Evolutionary conservation across 1,140 invertebrate genomes (phyloP).

Genomic region (Megalopta genalis): DNA sequence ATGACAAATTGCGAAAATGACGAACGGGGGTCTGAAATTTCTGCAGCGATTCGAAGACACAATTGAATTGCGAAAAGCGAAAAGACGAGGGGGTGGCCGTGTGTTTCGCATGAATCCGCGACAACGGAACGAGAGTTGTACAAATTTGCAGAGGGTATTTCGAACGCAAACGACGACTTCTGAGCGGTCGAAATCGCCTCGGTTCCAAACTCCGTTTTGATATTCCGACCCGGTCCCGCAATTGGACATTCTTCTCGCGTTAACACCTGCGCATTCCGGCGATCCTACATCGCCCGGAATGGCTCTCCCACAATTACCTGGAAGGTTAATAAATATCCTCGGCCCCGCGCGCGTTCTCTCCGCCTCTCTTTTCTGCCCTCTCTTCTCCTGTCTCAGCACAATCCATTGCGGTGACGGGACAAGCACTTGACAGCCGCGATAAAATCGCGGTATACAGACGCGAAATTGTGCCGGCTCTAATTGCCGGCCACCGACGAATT

Average conservation of each 20-base stretch:
- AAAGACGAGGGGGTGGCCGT: too few species aligned
- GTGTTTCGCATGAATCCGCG: too few species aligned
- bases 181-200: background rate
- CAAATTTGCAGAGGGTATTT: too few species aligned
- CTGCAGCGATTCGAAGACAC: too few species aligned
- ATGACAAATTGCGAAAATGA: too few species aligned
- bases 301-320: conserved; percentile 44
- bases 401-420: conserved; percentile 33
- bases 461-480: conserved; percentile 2
- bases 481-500: background rate
- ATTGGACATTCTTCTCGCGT: background rate
- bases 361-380: background rate
- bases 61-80: too few species aligned
- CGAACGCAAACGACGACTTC: too few species aligned
- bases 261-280: conserved; percentile 7
- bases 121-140: too few species aligned
- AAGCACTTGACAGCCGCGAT: conserved; percentile 38
- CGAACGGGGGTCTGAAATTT: too few species aligned
- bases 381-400: conserved; percentile 11
- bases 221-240: background rate
- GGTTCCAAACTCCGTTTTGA: too few species aligned
- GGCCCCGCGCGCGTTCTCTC: background rate
- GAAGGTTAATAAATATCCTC: conserved; percentile 55
- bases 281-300: conserved; percentile 15
- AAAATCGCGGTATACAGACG: conserved; percentile 24